Evolutionary conservation across 64 coral and sea anemone genomes (phyloP).

Genomic region (Platygyra sinensis): DNA sequence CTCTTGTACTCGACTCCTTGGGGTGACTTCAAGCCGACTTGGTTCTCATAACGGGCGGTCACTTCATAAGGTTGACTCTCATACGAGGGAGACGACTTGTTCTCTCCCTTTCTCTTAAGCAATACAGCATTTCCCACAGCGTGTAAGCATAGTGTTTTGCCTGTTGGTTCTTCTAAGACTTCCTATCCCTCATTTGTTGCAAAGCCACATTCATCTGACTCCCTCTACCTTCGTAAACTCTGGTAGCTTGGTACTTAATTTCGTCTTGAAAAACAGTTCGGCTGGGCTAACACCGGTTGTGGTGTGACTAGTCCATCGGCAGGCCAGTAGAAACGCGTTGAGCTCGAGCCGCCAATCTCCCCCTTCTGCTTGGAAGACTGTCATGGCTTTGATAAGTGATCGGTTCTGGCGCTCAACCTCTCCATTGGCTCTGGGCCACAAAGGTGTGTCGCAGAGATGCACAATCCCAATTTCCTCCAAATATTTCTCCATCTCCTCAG

Average conservation of each 20-base stretch:
- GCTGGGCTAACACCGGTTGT: too few relatives aligned
- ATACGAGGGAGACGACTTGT: too few relatives aligned
- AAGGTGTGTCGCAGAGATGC: not conserved
- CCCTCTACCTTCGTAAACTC: not conserved
- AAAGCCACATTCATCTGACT: not conserved
- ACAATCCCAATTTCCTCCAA: slow-evolving; percentile 3
- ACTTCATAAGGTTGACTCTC: too few relatives aligned
- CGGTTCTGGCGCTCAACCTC: slow-evolving; percentile 43
- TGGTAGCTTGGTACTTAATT: not conserved
- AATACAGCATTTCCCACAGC: slow-evolving; percentile 43
- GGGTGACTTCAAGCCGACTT: too few relatives aligned
- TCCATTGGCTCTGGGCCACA: too few relatives aligned
- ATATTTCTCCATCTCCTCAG: slow-evolving; percentile 14
- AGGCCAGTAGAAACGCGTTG: not conserved
- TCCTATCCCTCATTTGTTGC: too few relatives aligned
- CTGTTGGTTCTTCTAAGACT: slow-evolving; percentile 45
- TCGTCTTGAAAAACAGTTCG: not conserved
- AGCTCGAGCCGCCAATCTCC: not conserved
- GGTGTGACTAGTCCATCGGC: too few relatives aligned
- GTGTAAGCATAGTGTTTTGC: slow-evolving; percentile 46
- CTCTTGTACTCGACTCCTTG: too few relatives aligned
- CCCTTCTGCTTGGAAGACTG: slow-evolving; percentile 2
- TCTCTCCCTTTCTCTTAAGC: slow-evolving; percentile 47
- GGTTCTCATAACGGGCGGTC: too few relatives aligned
- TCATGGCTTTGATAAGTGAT: not conserved